Base-by-base conservation (phyloP, 2,797 vertebrate species). In the Myioborus miniatus region DNA sequence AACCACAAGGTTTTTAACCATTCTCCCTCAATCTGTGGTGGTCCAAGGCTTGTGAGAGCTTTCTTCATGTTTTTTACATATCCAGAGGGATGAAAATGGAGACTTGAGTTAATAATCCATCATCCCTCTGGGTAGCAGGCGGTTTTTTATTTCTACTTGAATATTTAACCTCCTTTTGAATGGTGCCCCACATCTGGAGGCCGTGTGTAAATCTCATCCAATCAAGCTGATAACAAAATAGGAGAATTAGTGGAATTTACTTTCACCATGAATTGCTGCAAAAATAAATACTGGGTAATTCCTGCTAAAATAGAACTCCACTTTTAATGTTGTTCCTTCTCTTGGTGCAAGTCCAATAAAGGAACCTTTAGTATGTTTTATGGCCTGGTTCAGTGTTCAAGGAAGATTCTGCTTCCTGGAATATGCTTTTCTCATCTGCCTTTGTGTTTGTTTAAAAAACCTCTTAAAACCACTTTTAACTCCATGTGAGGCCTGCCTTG, bases 11-110 rank as follows among this genome's bases (percentile, higher is more conserved):
- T 59, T 81, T 86, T 85, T 52, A 85, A 69, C 65, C 30, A 5
- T 58, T 81, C 27, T 78, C 6, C 39, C 13, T 4, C 32, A 20
- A 69, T 69, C 91, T 79, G 30, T 82, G 81, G 87, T 95, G 84
- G 79, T 91, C 91, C 63, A 63, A 13, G 71, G 52, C 72, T 83
- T 88, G 62, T 12, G 44, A 76, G 95, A 39, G 59, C 46, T 94
- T 91, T 72, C 88, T 91, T 92, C 39, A 37, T 72, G 39, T 56
- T 91, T 88, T 90, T 94, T 80, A 88, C 65, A 30, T 94, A 65
- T 82, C 88, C 83, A 91, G 80, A 62, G 87, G 89, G 85, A 93
- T 90, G 77, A 60, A 96, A 96, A 91, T 49, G 75, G 85, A 96
- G 89, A 64, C 67, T 88, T 63, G 59, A 81, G 82, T 93, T 95